Evolutionary conservation across 2,888 invertebrate genomes (phyloP).

Genomic region (Tricholauxania praeusta): DNA sequence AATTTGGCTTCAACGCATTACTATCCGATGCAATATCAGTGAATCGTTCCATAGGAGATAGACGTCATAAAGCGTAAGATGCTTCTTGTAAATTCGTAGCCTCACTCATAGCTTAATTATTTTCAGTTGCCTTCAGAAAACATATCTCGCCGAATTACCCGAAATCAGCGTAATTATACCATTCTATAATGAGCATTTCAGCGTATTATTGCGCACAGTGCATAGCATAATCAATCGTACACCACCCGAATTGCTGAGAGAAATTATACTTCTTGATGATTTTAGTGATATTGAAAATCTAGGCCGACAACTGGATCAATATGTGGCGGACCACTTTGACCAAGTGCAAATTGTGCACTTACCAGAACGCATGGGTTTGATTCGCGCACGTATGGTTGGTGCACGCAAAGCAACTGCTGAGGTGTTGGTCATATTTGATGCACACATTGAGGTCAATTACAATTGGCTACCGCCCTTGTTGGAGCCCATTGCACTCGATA

Average conservation of each 20-base stretch:
- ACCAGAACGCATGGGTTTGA: conserved; percentile 81
- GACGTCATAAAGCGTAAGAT: conserved; percentile 74
- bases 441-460: conserved; percentile 90
- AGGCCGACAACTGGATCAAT: conserved; percentile 76
- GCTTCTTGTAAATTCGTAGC: too few relatives aligned
- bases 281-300: conserved; percentile 83
- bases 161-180: conserved; percentile 91
- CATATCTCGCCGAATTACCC: conserved; percentile 69
- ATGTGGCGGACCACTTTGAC: too few relatives aligned
- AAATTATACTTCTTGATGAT: conserved; percentile 91
- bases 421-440: conserved; percentile 89
- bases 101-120: too few relatives aligned
- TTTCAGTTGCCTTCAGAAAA: conserved; percentile 58
- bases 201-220: conserved; percentile 84
- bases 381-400: conserved; percentile 88
- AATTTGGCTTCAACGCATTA: conserved; percentile 95
- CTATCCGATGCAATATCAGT: conserved; percentile 92
- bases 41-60: conserved; percentile 86
- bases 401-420: conserved; percentile 83
- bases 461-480: conserved; percentile 94
- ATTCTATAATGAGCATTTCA: conserved; percentile 94
- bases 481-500: conserved; percentile 89
- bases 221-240: conserved; percentile 79
- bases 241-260: conserved; percentile 76
- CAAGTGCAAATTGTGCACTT: too few relatives aligned